Percentiles rank a stretch among this genome's conserved stretches.
These are phyloP conservation scores for Dryococelus australis DNA, from an alignment of 2,888 invertebrate species.

Conservation along the genomic window DNA sequence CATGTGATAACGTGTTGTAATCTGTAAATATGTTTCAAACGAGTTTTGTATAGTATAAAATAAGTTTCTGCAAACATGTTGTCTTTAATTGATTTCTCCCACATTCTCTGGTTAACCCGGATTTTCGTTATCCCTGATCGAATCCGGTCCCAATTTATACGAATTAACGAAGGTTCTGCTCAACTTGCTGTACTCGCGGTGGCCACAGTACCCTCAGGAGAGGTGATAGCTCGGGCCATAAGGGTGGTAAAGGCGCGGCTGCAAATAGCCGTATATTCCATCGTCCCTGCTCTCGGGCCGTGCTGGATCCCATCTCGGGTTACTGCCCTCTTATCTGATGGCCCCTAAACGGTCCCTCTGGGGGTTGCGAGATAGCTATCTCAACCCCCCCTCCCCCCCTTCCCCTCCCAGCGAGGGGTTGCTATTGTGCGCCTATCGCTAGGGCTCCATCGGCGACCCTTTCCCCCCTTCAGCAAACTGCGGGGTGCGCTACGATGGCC, in stretches of 20 bases:
- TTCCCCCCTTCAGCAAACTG: not conserved
- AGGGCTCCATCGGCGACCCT: not conserved
- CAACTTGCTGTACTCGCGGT: too few species aligned
- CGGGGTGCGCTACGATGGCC: not conserved
- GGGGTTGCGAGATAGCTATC: not conserved
- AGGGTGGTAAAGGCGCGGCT: not conserved
- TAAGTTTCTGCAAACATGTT: too few species aligned
- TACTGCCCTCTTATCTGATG: conserved; percentile 16
- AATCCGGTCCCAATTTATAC: too few species aligned
- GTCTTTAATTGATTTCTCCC: too few species aligned
- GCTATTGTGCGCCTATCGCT: not conserved
- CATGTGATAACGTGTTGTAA: too few species aligned
- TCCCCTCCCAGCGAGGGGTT: not conserved
- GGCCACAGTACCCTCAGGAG: not conserved
- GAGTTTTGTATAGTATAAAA: too few species aligned
- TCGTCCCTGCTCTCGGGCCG: not conserved
- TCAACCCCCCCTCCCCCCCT: not conserved
- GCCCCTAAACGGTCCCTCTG: not conserved
- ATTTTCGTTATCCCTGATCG: too few species aligned
- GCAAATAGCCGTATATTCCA: not conserved
- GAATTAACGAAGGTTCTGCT: too few species aligned
- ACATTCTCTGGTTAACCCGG: too few species aligned
- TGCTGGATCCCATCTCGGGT: not conserved
- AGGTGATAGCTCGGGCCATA: not conserved
- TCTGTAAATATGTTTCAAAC: too few species aligned